Evolutionary conservation across 2,113 vertebrate genomes (phyloP).

Genomic region (Penelope pileata): DNA sequence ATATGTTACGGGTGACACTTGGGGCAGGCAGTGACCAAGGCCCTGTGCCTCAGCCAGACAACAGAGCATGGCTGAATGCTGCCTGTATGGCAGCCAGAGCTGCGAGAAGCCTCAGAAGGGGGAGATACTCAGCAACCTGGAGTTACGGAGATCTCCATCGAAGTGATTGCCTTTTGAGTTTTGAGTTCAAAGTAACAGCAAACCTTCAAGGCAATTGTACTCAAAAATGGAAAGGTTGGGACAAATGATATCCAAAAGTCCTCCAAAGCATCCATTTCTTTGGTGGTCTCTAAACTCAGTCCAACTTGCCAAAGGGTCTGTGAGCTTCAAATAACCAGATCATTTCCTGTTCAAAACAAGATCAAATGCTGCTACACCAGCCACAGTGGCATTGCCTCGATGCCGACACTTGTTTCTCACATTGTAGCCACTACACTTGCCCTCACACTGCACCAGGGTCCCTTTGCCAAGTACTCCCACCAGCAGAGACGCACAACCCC

Average conservation of each 20-base stretch:
- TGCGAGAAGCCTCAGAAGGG: not conserved
- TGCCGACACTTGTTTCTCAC: not conserved
- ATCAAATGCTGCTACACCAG: not conserved
- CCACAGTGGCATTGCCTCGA: not conserved
- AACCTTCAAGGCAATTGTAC: not conserved
- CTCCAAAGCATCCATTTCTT: not conserved
- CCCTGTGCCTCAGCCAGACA: not conserved
- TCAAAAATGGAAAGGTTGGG: not conserved
- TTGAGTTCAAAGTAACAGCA: not conserved
- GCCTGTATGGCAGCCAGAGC: not conserved
- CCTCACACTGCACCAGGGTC: not conserved
- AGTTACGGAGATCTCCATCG: not conserved
- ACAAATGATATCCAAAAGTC: not conserved
- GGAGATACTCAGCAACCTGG: no score
- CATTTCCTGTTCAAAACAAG: not conserved
- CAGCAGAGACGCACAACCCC: not conserved
- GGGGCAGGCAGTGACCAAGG: not conserved
- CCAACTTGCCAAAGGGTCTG: not conserved
- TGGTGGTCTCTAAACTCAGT: not conserved
- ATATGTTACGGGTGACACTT: not conserved
- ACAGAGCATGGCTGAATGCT: no score
- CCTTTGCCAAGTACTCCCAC: not conserved
- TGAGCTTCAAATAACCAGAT: not conserved
- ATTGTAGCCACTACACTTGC: not conserved
- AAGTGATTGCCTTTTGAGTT: not conserved